Evolutionary conservation across 2,888 invertebrate genomes (phyloP).

Genomic region (Oscheius sp.): DNA sequence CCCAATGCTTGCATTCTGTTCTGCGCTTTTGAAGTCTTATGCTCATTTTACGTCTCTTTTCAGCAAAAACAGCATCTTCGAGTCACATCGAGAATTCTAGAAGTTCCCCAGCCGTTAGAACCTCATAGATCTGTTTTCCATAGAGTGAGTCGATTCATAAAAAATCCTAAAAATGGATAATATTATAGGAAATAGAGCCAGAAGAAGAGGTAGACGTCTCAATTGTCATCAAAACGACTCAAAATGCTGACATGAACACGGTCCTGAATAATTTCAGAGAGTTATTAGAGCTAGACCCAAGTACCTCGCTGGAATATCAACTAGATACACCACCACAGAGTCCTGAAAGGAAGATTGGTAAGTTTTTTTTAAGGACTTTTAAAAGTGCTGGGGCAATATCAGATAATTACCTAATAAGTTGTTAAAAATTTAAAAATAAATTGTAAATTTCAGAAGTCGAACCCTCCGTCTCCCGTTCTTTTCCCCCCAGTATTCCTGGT

Average conservation of each 20-base stretch:
- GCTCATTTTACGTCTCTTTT: too few species aligned
- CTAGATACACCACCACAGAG: slow-evolving; percentile 60
- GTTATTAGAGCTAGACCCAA: slow-evolving; percentile 33
- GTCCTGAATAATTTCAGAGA: slow-evolving; percentile 32
- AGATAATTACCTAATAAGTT: too few species aligned
- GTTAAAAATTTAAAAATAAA: too few species aligned
- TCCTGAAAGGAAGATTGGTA: slow-evolving; percentile 34
- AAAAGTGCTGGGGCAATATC: slow-evolving; percentile 19
- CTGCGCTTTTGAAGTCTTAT: too few species aligned
- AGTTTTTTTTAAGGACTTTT: not conserved
- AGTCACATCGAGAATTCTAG: slow-evolving; percentile 13
- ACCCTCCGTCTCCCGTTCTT: not conserved
- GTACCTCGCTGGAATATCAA: slow-evolving; percentile 34
- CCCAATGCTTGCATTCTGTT: too few species aligned
- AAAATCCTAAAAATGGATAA: too few species aligned
- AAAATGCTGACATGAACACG: slow-evolving; percentile 29
- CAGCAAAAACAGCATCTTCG: slow-evolving; percentile 1
- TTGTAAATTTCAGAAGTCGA: too few species aligned
- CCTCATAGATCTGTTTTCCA: slow-evolving; percentile 47
- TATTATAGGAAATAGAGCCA: slow-evolving; percentile 23
- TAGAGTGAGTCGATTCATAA: slow-evolving; percentile 13
- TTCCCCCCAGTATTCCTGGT: not conserved
- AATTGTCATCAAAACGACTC: slow-evolving; percentile 33
- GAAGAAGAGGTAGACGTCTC: slow-evolving; percentile 46
- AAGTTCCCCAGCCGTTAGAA: slow-evolving; percentile 34